phyloP scores from a whole-genome alignment of 2,113 vertebrate genomes.

The Isichthys henryi region DNA sequence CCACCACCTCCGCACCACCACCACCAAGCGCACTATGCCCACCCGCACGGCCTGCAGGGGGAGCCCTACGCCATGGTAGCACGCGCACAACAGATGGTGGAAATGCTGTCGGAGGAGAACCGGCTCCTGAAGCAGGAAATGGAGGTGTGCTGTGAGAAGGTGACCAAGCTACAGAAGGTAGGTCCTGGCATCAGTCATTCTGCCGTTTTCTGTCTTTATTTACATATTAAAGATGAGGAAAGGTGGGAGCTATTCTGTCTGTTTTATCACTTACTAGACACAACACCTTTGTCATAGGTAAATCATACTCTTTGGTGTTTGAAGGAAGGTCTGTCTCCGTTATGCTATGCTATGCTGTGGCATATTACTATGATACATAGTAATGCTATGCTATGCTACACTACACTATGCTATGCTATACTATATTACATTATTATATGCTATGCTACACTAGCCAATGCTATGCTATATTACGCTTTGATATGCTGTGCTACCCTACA shows the following conservation, averaged over 20 bases:
- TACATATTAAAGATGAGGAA: neutral
- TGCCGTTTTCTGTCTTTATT: neutral
- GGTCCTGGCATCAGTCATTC: neutral
- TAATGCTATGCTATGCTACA: too few species aligned
- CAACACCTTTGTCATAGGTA: neutral
- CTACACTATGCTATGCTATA: too few species aligned
- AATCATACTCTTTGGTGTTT: neutral
- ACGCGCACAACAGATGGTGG: constrained; percentile 91
- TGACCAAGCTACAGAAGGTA: constrained; percentile 90
- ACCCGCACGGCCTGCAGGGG: constrained; percentile 70
- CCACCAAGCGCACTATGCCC: constrained; percentile 28
- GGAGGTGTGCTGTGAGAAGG: constrained; percentile 86
- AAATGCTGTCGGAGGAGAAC: constrained; percentile 88
- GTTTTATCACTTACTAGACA: neutral
- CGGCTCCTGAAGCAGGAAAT: constrained; percentile 81
- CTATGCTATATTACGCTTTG: too few species aligned
- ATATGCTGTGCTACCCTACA: too few species aligned
- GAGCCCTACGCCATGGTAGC: constrained; percentile 82
- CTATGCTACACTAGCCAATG: too few species aligned
- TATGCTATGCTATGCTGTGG: neutral
- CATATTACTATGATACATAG: too few species aligned
- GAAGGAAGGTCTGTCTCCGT: neutral
- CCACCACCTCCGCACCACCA: constrained; percentile 39
- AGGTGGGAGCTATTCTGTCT: neutral
- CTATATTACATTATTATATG: too few species aligned